Percentiles rank a stretch among this genome's conserved stretches.
phyloP scores from a whole-genome alignment of 2,888 invertebrate genomes.

The Euzophera pinguis region DNA sequence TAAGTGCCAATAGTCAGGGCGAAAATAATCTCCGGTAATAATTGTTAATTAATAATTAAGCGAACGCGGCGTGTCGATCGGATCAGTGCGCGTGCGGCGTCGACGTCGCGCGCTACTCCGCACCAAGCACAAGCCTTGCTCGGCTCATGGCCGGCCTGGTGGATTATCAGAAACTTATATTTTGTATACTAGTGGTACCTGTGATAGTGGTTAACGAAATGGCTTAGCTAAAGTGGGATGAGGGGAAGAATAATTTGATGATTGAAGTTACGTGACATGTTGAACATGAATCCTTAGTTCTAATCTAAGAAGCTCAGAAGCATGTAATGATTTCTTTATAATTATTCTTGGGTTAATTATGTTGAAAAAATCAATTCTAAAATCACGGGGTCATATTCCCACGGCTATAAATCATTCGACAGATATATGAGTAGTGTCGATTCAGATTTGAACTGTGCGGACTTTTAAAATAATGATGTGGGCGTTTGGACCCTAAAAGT shows the following conservation, averaged over 20 bases:
- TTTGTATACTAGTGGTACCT: background rate
- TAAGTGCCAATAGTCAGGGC: slow-evolving; percentile 79
- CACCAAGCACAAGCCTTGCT: slow-evolving; percentile 20
- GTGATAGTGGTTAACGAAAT: too few relatives aligned
- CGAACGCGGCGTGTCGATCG: slow-evolving; percentile 50
- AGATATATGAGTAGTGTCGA: slow-evolving; percentile 68
- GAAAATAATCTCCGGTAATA: slow-evolving; percentile 72
- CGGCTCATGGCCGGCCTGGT: background rate
- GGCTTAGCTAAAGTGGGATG: too few relatives aligned
- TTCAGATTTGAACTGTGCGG: slow-evolving; percentile 69
- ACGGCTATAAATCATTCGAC: slow-evolving; percentile 73
- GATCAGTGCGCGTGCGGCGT: slow-evolving; percentile 49
- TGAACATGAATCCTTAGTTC: too few relatives aligned
- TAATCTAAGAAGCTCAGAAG: too few relatives aligned
- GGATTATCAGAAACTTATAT: background rate
- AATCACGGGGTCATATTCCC: slow-evolving; percentile 44
- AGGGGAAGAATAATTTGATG: too few relatives aligned
- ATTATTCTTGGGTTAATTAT: background rate
- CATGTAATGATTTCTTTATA: too few relatives aligned
- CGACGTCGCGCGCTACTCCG: slow-evolving; percentile 25
- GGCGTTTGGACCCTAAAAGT: slow-evolving; percentile 67
- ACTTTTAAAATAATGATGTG: slow-evolving; percentile 75
- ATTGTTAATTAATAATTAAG: slow-evolving; percentile 77
- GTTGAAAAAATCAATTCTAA: background rate
- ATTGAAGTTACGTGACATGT: too few relatives aligned